phyloP scores from a whole-genome alignment of 2,797 vertebrate genomes.

The Tokudaia tokunoshimensis region DNA sequence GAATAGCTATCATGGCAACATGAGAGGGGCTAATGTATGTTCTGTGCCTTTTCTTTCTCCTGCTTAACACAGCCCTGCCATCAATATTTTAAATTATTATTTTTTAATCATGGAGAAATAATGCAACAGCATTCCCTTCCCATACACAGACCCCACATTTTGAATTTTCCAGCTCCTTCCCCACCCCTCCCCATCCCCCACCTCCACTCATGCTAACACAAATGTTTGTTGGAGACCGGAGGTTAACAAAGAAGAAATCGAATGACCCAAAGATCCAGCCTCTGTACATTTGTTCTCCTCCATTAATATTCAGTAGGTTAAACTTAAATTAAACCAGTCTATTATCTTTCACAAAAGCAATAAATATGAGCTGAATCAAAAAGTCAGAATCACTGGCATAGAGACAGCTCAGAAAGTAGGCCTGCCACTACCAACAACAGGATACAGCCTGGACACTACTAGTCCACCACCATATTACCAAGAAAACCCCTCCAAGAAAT shows the following conservation, averaged over 20 bases:
- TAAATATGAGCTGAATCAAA: conserved; percentile 72
- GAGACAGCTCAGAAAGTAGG: conserved; percentile 51
- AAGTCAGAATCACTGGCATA: conserved; percentile 62
- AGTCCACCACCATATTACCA: neutral
- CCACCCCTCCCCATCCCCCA: neutral
- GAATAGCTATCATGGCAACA: neutral
- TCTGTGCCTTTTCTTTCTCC: neutral
- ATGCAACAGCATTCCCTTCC: neutral
- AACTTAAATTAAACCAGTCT: conserved; percentile 81
- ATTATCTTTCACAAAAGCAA: conserved; percentile 83
- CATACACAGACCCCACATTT: neutral
- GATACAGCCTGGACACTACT: neutral
- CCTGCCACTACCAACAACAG: neutral
- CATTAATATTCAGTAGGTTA: conserved; percentile 82
- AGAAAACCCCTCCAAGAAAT: neutral
- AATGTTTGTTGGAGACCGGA: conserved; percentile 43
- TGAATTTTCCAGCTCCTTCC: neutral
- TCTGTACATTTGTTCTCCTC: conserved; percentile 61
- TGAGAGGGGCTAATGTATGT: neutral
- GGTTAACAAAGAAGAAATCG: conserved; percentile 33
- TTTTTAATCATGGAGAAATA: conserved; percentile 56
- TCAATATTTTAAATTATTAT: conserved; percentile 58
- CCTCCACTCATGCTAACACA: neutral
- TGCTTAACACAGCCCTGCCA: conserved; percentile 47
- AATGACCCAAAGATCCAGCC: conserved; percentile 65